Evolutionary conservation across 1,140 invertebrate species (phyloP), one percentile per base, ranked within the genome.

Genomic region (Trichonephila clavata): DNA sequence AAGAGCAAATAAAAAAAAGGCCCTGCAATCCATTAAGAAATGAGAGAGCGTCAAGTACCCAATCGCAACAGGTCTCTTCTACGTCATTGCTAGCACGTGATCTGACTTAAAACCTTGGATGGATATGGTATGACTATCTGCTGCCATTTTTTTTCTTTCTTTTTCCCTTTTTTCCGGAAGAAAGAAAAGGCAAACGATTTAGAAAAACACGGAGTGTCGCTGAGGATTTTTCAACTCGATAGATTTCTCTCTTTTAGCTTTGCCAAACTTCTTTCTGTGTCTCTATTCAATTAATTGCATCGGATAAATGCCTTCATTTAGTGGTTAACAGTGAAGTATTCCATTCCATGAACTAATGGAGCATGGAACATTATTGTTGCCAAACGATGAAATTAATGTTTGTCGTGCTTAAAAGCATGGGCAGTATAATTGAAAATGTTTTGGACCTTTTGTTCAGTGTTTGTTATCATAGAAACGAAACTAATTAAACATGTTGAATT

Each of bases 51-150:
- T 63, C 84, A 86, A 86, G 84, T 86, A 86, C 59, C 84, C 59
- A 86, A 86, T 86, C 84, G 84, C 84, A 86, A 86, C 84, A 86
- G 84, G 84, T 86, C 84, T 61, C 84, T 61, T 86, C 84, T 60
- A 59, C 84, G 60, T 77, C 71, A 77, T 77, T 77, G 71, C 14
- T 77, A 6, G 71, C 59, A 86, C 84, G 84, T 86, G 84, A 86
- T 61, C 59, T 32, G 84, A 57, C 84, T 86, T 16, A 77, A 77
- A 77, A 32, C 24, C 27, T 27, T 27, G 71, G 71, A 77, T 77
- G 71, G 71, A 39, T 77, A 77, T 77, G 71, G 71, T 77, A 77
- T 77, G 71, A 77, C 71, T 77, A 77, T 71, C 68, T 71, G 13
- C 13, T 32, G 18, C 27, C 61, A 63, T 63, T 71, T 32, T 32